phyloP scores from a whole-genome alignment of 2,113 vertebrate genomes.

The Lota lota region DNA sequence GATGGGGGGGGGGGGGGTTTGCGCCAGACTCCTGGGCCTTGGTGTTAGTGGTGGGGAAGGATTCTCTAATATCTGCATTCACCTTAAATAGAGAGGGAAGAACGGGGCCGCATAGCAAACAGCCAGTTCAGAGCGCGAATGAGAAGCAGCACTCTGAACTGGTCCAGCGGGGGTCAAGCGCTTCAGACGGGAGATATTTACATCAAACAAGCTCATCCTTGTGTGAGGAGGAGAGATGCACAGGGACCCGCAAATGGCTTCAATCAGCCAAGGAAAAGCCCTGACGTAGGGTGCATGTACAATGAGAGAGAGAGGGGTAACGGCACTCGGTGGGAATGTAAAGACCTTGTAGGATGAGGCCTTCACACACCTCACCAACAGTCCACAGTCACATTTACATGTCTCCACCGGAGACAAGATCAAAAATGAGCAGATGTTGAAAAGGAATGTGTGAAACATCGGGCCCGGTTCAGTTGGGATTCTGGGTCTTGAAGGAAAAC shows the following conservation, averaged over 20 bases:
- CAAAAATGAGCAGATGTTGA: no score
- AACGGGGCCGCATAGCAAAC: no score
- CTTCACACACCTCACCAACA: constrained; percentile 31
- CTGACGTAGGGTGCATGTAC: constrained; percentile 57
- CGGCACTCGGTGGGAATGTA: constrained; percentile 62
- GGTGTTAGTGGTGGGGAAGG: no score
- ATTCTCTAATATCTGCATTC: no score
- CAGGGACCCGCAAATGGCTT: constrained; percentile 66
- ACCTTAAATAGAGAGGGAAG: no score
- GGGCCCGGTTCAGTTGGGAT: no score
- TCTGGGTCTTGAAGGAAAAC: no score
- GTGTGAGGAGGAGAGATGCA: constrained; percentile 58
- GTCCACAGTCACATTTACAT: constrained; percentile 40
- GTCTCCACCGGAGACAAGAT: constrained; percentile 1
- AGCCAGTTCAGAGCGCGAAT: no score
- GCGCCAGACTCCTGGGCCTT: no score
- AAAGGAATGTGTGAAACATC: no score
- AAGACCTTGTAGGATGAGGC: constrained; percentile 56
- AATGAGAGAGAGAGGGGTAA: constrained; percentile 33
- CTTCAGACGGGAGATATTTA: constrained; percentile 50
- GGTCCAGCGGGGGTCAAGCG: constrained; percentile 33
- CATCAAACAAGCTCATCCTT: constrained; percentile 55
- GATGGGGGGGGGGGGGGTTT: no score
- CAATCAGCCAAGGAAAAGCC: constrained; percentile 71
- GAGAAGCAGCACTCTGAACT: neutral